Conservation (phyloP, 2,888 invertebrate species). For the Onthophagus sagittarius region DNA sequence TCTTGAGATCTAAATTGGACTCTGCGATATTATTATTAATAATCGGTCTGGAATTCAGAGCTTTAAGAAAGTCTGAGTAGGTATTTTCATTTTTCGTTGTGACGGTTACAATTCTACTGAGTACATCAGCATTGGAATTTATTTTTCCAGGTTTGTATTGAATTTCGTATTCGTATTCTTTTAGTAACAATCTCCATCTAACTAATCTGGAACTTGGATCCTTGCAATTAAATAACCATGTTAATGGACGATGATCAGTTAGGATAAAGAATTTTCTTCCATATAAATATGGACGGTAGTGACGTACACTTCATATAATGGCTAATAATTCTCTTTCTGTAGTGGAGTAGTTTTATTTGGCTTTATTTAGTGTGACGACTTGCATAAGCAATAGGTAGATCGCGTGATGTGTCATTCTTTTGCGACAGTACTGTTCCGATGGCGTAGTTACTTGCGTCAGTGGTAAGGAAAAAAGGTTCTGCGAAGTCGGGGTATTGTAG, state of each 20-base stretch:
- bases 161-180: slow-evolving; percentile 41
- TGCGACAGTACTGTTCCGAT: slow-evolving; percentile 38
- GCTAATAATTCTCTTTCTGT: slow-evolving; percentile 39
- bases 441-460: slow-evolving; percentile 40
- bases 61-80: not conserved
- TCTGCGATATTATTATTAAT: not conserved
- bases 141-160: slow-evolving; percentile 36
- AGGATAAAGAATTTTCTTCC: slow-evolving; percentile 39
- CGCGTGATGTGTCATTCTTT: slow-evolving; percentile 29
- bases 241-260: slow-evolving; percentile 41
- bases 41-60: not conserved
- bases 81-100: not conserved
- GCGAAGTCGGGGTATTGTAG: slow-evolving; percentile 30
- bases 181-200: slow-evolving; percentile 36
- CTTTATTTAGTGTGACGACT: slow-evolving; percentile 36
- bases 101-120: slow-evolving; percentile 20
- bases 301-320: slow-evolving; percentile 25
- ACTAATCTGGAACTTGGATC: slow-evolving; percentile 35
- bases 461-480: slow-evolving; percentile 35
- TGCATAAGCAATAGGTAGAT: slow-evolving; percentile 41
- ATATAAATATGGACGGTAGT: slow-evolving; percentile 42
- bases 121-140: slow-evolving; percentile 39
- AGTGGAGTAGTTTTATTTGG: slow-evolving; percentile 40
- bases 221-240: slow-evolving; percentile 38
- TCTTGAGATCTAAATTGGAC: not conserved